A percentile compares a stretch with the other conserved stretches of the same genome.
phyloP scores from a whole-genome alignment of 2,797 vertebrate genomes.

The Oophaga sylvatica region DNA sequence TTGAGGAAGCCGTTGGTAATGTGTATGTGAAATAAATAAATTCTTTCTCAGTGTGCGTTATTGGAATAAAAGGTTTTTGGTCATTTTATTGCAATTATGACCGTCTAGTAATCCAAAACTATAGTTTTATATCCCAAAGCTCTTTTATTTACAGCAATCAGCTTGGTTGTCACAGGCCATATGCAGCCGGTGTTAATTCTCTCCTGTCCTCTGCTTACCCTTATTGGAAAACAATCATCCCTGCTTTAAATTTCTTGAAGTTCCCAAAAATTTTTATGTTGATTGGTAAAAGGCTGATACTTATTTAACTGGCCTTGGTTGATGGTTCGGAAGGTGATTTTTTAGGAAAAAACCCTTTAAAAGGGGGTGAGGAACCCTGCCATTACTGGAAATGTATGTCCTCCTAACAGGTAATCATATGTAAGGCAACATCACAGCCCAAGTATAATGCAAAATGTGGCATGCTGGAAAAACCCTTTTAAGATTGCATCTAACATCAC shows the following conservation, averaged over 20 bases:
- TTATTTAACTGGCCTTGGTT: constrained; percentile 43
- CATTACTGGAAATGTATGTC: neutral
- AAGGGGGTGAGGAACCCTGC: neutral
- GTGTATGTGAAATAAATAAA: constrained; percentile 7
- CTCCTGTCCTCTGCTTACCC: constrained; percentile 45
- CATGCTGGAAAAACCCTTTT: no score
- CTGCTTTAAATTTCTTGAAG: constrained; percentile 34
- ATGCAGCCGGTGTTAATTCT: constrained; percentile 13
- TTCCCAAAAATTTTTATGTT: constrained; percentile 17
- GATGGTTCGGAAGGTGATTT: constrained; percentile 15
- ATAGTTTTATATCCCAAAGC: constrained; percentile 28
- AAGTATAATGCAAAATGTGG: no score
- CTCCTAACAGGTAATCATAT: neutral
- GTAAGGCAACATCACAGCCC: neutral
- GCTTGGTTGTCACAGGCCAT: constrained; percentile 12
- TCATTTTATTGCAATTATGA: constrained; percentile 1
- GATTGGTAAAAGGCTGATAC: constrained; percentile 37
- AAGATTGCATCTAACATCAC: no score
- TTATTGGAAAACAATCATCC: constrained; percentile 48
- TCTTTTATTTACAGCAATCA: constrained; percentile 30
- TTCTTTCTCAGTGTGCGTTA: neutral
- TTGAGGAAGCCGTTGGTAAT: neutral
- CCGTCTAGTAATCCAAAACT: neutral
- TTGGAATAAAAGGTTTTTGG: neutral
- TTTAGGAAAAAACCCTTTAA: neutral